Conservation (phyloP, 2,888 invertebrate species). For the Chrysolina haemoptera region DNA sequence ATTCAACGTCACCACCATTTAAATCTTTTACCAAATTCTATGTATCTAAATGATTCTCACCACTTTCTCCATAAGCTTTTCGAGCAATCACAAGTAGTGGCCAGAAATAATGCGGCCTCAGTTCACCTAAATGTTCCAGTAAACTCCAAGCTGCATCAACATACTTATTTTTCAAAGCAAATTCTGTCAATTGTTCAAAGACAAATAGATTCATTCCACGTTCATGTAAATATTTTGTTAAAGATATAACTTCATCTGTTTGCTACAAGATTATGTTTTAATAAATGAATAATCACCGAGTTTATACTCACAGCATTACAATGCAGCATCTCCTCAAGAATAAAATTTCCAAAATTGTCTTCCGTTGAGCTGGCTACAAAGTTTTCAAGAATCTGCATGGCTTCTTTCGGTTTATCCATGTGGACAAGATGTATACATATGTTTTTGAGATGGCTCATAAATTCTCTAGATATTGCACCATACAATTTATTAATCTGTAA, state of each 20-base stretch:
- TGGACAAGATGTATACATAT: constrained; percentile 73
- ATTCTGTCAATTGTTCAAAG: constrained; percentile 61
- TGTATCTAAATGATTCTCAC: constrained; percentile 56
- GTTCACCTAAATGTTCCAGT: constrained; percentile 61
- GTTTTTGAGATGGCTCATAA: constrained; percentile 55
- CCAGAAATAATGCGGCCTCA: constrained; percentile 80
- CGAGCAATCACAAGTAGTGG: constrained; percentile 73
- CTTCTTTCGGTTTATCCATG: constrained; percentile 70
- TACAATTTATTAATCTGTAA: constrained; percentile 50
- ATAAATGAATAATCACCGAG: constrained; percentile 1
- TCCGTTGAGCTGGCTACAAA: constrained; percentile 68
- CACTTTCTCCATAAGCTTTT: constrained; percentile 72
- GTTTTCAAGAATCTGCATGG: constrained; percentile 72
- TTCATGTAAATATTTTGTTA: constrained; percentile 71
- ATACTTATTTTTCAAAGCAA: constrained; percentile 71
- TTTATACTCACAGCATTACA: constrained; percentile 69
- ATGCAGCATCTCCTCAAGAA: constrained; percentile 75
- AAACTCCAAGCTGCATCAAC: constrained; percentile 70
- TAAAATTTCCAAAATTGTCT: constrained; percentile 73
- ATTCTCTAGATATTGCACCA: constrained; percentile 47
- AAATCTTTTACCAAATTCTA: background rate
- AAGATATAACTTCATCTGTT: constrained; percentile 67
- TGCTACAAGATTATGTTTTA: constrained; percentile 65
- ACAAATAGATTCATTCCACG: constrained; percentile 71
- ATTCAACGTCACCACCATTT: too few species aligned